Evolutionary conservation across 1,140 invertebrate species (phyloP).

Genomic region (Pachyrhynchus sulphureomaculatus): DNA sequence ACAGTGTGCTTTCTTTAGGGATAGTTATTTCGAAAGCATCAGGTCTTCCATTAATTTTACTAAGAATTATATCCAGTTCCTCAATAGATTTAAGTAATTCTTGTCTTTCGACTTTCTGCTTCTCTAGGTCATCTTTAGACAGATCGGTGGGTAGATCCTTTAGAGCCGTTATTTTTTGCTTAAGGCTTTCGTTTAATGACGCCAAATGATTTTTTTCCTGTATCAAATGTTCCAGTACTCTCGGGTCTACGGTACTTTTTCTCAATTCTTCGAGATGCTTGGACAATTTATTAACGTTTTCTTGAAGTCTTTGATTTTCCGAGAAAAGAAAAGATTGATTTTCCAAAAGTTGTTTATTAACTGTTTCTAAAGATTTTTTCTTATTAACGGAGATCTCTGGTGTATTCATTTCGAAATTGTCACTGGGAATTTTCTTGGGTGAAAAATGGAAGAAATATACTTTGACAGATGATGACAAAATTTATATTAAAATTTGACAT

Average conservation of each 20-base stretch:
- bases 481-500: slow-evolving; percentile 11
- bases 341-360: slow-evolving; percentile 29
- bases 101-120: slow-evolving; percentile 13
- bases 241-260: slow-evolving; percentile 16
- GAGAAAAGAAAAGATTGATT: slow-evolving; percentile 33
- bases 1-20: slow-evolving; percentile 19
- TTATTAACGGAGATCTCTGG: background rate
- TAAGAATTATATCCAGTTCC: slow-evolving; percentile 27
- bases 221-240: slow-evolving; percentile 23
- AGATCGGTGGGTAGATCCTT: slow-evolving; percentile 1
- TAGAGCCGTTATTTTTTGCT: slow-evolving; percentile 25
- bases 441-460: slow-evolving; percentile 11
- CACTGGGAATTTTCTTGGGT: slow-evolving; percentile 24
- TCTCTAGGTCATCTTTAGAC: slow-evolving; percentile 4
- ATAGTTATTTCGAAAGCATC: slow-evolving; percentile 29
- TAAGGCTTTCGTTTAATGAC: slow-evolving; percentile 29
- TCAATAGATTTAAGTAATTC: slow-evolving; percentile 29
- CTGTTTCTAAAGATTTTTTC: background rate
- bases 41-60: slow-evolving; percentile 18
- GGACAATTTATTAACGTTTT: slow-evolving; percentile 26
- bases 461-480: slow-evolving; percentile 16
- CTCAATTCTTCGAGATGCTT: slow-evolving; percentile 27
- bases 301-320: slow-evolving; percentile 32
- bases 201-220: slow-evolving; percentile 28
- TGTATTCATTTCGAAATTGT: slow-evolving; percentile 15